A percentile compares a stretch with the other conserved stretches of the same genome.
phyloP scores from a whole-genome alignment of 2,888 invertebrate species.

The Cheilosia variabilis region DNA sequence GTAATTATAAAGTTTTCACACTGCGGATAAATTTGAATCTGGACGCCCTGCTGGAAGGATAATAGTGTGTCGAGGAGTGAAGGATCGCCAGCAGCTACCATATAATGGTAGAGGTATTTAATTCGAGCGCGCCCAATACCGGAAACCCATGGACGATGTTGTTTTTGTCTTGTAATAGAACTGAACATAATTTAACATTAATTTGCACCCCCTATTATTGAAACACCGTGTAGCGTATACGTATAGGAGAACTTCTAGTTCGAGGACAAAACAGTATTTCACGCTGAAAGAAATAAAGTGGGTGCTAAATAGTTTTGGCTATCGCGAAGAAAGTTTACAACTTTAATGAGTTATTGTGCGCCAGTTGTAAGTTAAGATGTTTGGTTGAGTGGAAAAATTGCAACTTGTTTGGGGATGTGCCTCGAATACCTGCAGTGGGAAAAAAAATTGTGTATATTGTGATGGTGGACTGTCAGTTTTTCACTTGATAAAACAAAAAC shows the following conservation, averaged over 20 bases:
- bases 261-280: conserved; percentile 3
- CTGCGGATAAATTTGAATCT: conserved; percentile 59
- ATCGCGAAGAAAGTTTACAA: conserved; percentile 3
- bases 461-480: too few relatives aligned
- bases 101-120: conserved; percentile 11
- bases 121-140: conserved; percentile 3
- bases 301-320: neutral
- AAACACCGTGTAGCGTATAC: conserved; percentile 12
- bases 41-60: conserved; percentile 28
- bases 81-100: neutral
- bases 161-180: neutral
- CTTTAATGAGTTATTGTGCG: neutral
- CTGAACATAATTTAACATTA: conserved; percentile 45
- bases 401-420: neutral
- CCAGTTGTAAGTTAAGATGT: neutral
- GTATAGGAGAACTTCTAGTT: conserved; percentile 16
- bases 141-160: conserved; percentile 16
- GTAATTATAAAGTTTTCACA: conserved; percentile 64
- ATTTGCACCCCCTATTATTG: conserved; percentile 29
- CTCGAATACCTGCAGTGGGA: neutral
- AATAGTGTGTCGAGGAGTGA: conserved; percentile 15
- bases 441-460: too few relatives aligned
- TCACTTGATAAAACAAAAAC: too few relatives aligned
- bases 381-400: conserved; percentile 4
- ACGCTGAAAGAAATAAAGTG: conserved; percentile 1